These are phyloP conservation scores for Perizoma flavofasciatum DNA, from an alignment of 2,888 invertebrate species.

Conservation along the genomic window DNA sequence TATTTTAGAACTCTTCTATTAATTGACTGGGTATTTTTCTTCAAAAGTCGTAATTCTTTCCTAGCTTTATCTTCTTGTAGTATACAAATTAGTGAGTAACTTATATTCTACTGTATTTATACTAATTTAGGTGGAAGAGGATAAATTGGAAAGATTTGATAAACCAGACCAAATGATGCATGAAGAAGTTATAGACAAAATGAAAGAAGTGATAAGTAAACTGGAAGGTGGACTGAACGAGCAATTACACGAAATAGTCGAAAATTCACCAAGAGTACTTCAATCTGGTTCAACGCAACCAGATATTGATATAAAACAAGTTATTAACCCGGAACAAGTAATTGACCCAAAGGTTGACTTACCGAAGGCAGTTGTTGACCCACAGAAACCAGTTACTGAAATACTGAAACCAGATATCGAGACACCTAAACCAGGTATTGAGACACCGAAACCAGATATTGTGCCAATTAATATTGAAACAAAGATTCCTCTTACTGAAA, in stretches of 20 bases:
- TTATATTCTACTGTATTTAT: constrained; percentile 26
- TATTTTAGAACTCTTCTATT: constrained; percentile 2
- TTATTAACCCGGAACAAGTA: background rate
- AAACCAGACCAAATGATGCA: constrained; percentile 59
- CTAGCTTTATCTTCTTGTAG: constrained; percentile 17
- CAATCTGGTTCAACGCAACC: constrained; percentile 21
- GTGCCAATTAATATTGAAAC: background rate
- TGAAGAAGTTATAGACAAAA: constrained; percentile 68
- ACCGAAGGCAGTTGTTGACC: constrained; percentile 12
- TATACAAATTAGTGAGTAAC: constrained; percentile 17
- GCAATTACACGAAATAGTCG: constrained; percentile 21
- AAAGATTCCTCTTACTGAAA: background rate
- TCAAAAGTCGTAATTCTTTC: constrained; percentile 4
- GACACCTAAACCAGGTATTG: constrained; percentile 4
- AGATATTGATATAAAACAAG: constrained; percentile 35
- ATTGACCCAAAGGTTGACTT: background rate
- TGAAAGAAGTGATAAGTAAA: constrained; percentile 73
- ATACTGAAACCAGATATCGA: background rate
- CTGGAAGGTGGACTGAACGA: constrained; percentile 64
- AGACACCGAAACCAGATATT: constrained; percentile 2
- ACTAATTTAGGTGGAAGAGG: constrained; percentile 59
- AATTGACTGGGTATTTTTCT: no score
- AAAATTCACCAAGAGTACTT: constrained; percentile 29
- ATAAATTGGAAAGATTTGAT: constrained; percentile 69
- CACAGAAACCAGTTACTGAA: constrained; percentile 7